These are phyloP conservation scores for Leucophenga montana DNA, from an alignment of 2,888 invertebrate species.

Conservation along the genomic window DNA sequence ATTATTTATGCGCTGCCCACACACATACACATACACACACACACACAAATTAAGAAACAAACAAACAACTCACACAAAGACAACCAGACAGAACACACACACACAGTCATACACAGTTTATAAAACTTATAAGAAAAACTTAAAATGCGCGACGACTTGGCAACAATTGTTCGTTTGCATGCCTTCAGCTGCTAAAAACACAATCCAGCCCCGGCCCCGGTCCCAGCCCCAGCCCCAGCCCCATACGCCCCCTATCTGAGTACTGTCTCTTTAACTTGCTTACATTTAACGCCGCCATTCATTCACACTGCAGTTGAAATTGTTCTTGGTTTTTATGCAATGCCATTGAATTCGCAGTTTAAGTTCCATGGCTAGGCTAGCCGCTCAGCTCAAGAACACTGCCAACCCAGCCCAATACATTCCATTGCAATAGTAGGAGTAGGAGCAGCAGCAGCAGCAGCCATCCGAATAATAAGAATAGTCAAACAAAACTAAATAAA, in stretches of 20 bases:
- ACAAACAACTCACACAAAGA: conserved; percentile 1
- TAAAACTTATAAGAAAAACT: conserved; percentile 7
- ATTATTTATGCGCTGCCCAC: conserved; percentile 54
- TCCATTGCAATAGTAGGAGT: neutral
- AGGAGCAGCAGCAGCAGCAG: conserved; percentile 22
- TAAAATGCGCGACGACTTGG: conserved; percentile 24
- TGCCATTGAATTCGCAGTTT: neutral
- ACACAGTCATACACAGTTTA: neutral
- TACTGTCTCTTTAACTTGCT: neutral
- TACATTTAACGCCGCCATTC: neutral
- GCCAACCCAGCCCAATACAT: too few species aligned
- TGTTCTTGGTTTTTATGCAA: neutral
- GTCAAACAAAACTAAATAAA: conserved; percentile 9
- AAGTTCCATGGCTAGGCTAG: neutral
- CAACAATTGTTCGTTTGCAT: conserved; percentile 10
- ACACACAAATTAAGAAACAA: neutral
- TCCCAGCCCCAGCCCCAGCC: too few species aligned
- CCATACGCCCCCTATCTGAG: neutral
- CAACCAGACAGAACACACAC: conserved; percentile 1
- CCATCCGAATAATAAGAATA: conserved; percentile 22
- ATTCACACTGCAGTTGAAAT: neutral
- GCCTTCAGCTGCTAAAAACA: neutral
- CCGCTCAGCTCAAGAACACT: neutral
- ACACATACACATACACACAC: neutral
- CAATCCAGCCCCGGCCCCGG: too few species aligned